phyloP scores from a whole-genome alignment of 2,888 invertebrate species.

The Boloria selene region DNA sequence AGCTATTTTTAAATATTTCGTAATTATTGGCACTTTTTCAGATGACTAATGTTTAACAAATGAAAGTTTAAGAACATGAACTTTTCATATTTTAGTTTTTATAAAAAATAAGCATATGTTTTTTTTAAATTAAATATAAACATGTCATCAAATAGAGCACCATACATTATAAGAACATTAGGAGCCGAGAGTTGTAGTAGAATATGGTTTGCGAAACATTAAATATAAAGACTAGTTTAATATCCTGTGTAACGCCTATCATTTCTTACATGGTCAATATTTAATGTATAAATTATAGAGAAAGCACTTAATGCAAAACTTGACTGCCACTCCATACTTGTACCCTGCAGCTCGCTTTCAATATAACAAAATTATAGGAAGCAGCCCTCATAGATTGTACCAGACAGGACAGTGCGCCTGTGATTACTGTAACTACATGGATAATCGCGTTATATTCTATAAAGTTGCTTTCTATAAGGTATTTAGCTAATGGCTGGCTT shows the following conservation, averaged over 20 bases:
- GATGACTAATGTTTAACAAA: constrained; percentile 7
- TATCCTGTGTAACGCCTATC: neutral
- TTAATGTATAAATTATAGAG: constrained; percentile 44
- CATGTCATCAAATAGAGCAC: too few relatives aligned
- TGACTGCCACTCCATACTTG: constrained; percentile 47
- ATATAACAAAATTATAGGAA: constrained; percentile 64
- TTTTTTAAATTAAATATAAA: too few relatives aligned
- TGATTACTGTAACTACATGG: constrained; percentile 50
- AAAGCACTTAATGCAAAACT: constrained; percentile 52
- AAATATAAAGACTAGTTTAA: too few relatives aligned
- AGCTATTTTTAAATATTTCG: neutral
- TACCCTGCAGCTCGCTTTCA: constrained; percentile 52
- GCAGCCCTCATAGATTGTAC: constrained; percentile 44
- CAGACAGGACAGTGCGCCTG: constrained; percentile 41
- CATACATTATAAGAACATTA: too few relatives aligned
- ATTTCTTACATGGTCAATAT: constrained; percentile 5
- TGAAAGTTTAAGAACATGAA: constrained; percentile 6
- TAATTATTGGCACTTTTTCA: constrained; percentile 18
- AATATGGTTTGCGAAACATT: too few relatives aligned
- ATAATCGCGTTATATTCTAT: constrained; percentile 55
- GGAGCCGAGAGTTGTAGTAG: too few relatives aligned
- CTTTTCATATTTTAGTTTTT: neutral
- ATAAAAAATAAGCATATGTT: too few relatives aligned
- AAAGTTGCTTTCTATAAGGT: constrained; percentile 50
- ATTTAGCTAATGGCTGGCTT: constrained; percentile 51